A percentile compares a stretch with the other conserved stretches of the same genome.
These are phyloP conservation scores for Hydrolagus colliei DNA, from an alignment of 2,797 vertebrate genomes.

Conservation along the genomic window DNA sequence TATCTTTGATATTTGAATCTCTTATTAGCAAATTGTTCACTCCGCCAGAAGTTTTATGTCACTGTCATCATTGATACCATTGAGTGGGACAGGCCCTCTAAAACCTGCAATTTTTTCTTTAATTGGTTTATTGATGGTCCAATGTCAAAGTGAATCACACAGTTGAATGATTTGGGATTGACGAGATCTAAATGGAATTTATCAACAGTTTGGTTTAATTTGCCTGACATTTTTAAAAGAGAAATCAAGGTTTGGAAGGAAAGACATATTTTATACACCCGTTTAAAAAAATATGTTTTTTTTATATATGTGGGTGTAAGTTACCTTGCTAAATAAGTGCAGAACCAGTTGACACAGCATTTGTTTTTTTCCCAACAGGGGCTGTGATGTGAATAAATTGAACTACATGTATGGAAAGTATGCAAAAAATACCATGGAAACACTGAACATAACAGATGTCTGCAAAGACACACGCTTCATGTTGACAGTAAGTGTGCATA, in stretches of 20 bases:
- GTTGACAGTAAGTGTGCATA: slow-evolving; percentile 70
- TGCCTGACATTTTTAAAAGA: neutral
- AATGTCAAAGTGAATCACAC: neutral
- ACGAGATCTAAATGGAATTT: neutral
- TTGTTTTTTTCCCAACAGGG: slow-evolving; percentile 55
- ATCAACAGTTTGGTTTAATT: neutral
- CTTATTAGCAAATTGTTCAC: no score
- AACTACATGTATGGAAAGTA: slow-evolving; percentile 97
- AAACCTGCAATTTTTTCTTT: neutral
- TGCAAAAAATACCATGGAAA: slow-evolving; percentile 82
- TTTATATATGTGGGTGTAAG: neutral
- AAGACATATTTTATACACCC: neutral
- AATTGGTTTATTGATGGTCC: no score
- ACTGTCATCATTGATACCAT: no score
- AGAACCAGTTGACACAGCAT: slow-evolving; percentile 20
- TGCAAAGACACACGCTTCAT: slow-evolving; percentile 79
- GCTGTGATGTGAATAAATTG: slow-evolving; percentile 70
- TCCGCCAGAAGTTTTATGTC: no score
- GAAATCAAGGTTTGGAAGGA: no score
- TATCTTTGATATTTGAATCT: no score
- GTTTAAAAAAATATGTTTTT: neutral
- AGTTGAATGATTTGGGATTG: neutral
- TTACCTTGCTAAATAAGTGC: neutral
- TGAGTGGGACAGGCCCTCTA: neutral
- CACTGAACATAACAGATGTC: slow-evolving; percentile 82